Evolutionary conservation across 1,140 invertebrate genomes (phyloP).

Genomic region (Parasteatoda tepidariorum): DNA sequence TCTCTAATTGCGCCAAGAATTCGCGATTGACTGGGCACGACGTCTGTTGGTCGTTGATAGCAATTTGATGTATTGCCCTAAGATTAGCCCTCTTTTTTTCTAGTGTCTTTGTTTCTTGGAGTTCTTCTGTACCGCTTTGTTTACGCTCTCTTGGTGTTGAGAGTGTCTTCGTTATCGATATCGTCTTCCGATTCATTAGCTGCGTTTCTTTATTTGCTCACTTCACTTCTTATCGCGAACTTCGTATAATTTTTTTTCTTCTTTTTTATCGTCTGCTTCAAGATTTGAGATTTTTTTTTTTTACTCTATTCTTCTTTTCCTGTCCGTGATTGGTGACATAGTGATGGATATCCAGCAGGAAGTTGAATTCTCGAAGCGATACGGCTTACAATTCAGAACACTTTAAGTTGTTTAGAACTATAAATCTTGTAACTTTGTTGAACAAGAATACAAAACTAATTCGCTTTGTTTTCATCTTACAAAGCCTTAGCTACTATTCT

Average conservation of each 20-base stretch:
- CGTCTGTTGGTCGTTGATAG: constrained; percentile 52
- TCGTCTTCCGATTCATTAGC: constrained; percentile 58
- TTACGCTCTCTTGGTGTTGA: constrained; percentile 46
- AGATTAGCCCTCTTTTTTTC: constrained; percentile 15
- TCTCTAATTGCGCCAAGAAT: constrained; percentile 53
- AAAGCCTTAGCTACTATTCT: too few species aligned
- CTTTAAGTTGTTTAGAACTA: too few species aligned
- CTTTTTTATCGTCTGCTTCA: neutral
- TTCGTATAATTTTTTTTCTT: constrained; percentile 27
- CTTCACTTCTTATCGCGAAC: constrained; percentile 22
- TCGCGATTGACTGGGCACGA: constrained; percentile 39
- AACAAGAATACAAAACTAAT: too few species aligned
- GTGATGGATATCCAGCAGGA: constrained; percentile 31
- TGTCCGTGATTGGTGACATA: constrained; percentile 10
- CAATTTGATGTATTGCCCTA: constrained; percentile 55
- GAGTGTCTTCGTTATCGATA: constrained; percentile 54
- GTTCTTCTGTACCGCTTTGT: constrained; percentile 29
- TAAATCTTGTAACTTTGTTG: too few species aligned
- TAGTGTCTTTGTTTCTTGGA: neutral
- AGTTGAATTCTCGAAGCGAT: neutral
- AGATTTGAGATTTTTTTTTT: neutral
- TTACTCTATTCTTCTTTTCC: constrained; percentile 3
- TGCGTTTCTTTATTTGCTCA: constrained; percentile 48
- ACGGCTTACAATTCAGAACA: neutral
- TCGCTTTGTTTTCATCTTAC: too few species aligned